Base-by-base conservation (phyloP, 2,888 invertebrate species). In the Ramazzottius varieornatus region DNA sequence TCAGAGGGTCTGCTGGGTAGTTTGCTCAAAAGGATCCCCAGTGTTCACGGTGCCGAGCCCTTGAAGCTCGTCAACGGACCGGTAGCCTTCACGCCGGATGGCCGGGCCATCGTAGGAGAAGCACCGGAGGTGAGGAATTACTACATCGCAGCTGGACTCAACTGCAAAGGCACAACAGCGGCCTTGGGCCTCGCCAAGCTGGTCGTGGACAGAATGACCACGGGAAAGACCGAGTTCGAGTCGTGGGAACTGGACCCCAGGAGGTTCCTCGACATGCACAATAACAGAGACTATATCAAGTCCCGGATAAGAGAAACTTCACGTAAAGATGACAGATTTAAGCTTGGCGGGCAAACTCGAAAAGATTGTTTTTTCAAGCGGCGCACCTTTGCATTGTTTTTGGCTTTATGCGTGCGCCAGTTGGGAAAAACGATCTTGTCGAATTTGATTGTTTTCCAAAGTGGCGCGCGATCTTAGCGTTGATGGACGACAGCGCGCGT, bases 31-130 rank as follows among this genome's bases (percentile, higher is more conserved):
- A 82, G 94, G 32, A 83, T 91, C 67, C 94, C 96, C 0, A 77
- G 80, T 64, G 80, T 96, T 65, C 83, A 82, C 33, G 80, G 83
- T 63, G 86, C 86, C 0, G 80, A 82, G 8, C 80, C 92, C 24
- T 85, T 89, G 70, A 83, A 84, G 68, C 79, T 96, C 20, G 84
- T 85, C 71, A 91, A 91, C 73, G 86, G 88, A 0, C 84, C 92
- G 0, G 94, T 94, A 77, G 88, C 88, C 1, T 96, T 94, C 78
- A 91, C 93, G 1, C 93, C 96, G 0, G 96, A 98, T 75, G 90
- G 91, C 75, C 88, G 86, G 73, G 90, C 91, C 86, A 87, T 94
- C 65, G 81, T 96, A 0, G 96, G 96, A 0, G 88, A 92, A 79
- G 83, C 88, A 1, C 87, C 93, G 0, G 93, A 94, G 81, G 87